These are phyloP conservation scores for Erebia ligea DNA, from an alignment of 2,888 invertebrate genomes.

Conservation along the genomic window DNA sequence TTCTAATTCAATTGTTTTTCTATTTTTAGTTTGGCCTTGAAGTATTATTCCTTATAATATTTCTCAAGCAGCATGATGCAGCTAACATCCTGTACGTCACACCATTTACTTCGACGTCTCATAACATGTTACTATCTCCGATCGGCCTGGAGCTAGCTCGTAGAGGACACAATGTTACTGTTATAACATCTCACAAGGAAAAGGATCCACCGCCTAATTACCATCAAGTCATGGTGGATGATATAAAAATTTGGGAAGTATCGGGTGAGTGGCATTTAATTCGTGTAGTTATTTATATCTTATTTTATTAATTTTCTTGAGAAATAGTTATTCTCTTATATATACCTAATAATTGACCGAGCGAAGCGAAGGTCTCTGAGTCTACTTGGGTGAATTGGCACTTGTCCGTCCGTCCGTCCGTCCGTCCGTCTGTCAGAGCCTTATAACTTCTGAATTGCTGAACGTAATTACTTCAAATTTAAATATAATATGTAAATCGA, in stretches of 20 bases:
- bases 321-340: too few relatives aligned
- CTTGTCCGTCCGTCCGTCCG: too few relatives aligned
- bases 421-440: too few relatives aligned
- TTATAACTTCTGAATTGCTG: too few relatives aligned
- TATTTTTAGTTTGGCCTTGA: constrained; percentile 29
- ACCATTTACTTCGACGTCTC: constrained; percentile 77
- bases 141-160: constrained; percentile 75
- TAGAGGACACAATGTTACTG: constrained; percentile 80
- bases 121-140: constrained; percentile 70
- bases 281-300: neutral
- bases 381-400: too few relatives aligned
- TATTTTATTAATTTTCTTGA: too few relatives aligned
- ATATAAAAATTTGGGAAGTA: constrained; percentile 69
- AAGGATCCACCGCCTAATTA: constrained; percentile 64
- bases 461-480: too few relatives aligned
- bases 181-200: constrained; percentile 68
- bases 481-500: too few relatives aligned
- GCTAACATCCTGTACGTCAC: constrained; percentile 74
- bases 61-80: constrained; percentile 43
- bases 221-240: constrained; percentile 63
- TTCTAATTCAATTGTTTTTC: neutral
- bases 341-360: too few relatives aligned
- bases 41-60: constrained; percentile 26
- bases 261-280: constrained; percentile 54
- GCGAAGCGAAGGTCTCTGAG: too few relatives aligned